Percentiles rank a stretch among this genome's conserved stretches.
These are phyloP conservation scores for Chrysotoxum bicinctum DNA, from an alignment of 2,888 invertebrate species.

Conservation along the genomic window DNA sequence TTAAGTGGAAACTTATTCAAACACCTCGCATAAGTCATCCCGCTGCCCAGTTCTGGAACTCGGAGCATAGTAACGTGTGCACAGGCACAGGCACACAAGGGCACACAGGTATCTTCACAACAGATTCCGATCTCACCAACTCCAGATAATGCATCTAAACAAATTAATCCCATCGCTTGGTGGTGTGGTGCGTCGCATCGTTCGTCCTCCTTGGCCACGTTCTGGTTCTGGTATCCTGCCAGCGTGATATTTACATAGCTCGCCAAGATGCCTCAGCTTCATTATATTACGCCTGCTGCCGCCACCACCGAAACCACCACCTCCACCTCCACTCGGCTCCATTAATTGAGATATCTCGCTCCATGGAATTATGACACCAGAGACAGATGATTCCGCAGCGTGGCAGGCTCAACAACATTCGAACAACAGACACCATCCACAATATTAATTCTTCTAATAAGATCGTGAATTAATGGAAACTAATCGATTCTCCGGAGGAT, in stretches of 20 bases:
- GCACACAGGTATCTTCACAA: conserved; percentile 57
- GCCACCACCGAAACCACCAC: neutral
- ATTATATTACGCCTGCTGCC: neutral
- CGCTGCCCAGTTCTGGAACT: conserved; percentile 19
- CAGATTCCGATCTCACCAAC: conserved; percentile 73
- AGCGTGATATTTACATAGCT: conserved; percentile 70
- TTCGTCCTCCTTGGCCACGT: conserved; percentile 22
- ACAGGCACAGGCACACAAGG: conserved; percentile 36
- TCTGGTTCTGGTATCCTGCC: conserved; percentile 40
- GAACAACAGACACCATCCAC: conserved; percentile 65
- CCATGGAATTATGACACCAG: conserved; percentile 71
- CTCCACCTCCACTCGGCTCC: conserved; percentile 6
- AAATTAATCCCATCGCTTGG: conserved; percentile 68
- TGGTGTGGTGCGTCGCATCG: conserved; percentile 17
- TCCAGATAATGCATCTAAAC: conserved; percentile 73
- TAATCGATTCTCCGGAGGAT: conserved; percentile 70
- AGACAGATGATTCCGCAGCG: conserved; percentile 69
- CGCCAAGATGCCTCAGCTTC: conserved; percentile 22
- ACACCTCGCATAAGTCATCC: conserved; percentile 72
- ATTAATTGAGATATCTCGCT: conserved; percentile 71
- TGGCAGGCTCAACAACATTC: conserved; percentile 69
- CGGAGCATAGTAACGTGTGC: conserved; percentile 14
- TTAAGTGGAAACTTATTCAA: conserved; percentile 73
- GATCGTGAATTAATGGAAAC: conserved; percentile 73
- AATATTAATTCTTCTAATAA: conserved; percentile 73